A percentile compares a stretch with the other conserved stretches of the same genome.
These are phyloP conservation scores for Ptilorrhoa leucosticta DNA, from an alignment of 2,113 vertebrate genomes.

Conservation along the genomic window DNA sequence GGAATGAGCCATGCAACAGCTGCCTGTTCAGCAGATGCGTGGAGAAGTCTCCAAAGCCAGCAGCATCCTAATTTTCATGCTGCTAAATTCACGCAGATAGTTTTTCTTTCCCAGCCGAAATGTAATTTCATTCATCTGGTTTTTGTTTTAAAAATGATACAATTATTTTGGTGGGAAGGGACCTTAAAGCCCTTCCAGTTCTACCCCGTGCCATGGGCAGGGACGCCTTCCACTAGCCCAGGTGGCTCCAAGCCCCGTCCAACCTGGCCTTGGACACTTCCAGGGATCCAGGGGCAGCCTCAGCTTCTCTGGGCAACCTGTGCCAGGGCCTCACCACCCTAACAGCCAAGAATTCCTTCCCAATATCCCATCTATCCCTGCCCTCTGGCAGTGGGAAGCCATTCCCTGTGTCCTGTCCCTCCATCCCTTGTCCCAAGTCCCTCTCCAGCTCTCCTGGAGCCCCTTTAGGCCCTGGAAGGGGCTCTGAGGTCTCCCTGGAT, in stretches of 20 bases:
- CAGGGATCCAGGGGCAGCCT: background rate
- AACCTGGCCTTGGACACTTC: background rate
- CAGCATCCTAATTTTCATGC: background rate
- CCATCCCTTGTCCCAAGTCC: background rate
- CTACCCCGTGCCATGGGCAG: background rate
- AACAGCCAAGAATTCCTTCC: accelerated
- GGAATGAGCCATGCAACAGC: background rate
- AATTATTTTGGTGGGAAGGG: background rate
- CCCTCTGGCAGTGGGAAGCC: background rate
- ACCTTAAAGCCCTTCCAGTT: background rate
- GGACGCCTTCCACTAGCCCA: background rate
- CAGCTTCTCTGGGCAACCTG: background rate
- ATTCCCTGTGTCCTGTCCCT: background rate
- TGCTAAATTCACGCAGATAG: background rate
- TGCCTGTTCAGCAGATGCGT: background rate
- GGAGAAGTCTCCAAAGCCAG: background rate
- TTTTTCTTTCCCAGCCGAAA: background rate
- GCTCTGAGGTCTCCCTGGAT: background rate
- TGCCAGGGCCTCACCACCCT: accelerated
- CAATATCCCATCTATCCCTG: accelerated
- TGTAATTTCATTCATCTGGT: background rate
- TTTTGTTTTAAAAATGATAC: background rate
- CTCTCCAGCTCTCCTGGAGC: background rate
- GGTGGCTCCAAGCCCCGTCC: accelerated
- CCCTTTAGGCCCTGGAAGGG: background rate